Base-by-base conservation (phyloP, 1,140 invertebrate genomes). In the Microplitis mediator region DNA sequence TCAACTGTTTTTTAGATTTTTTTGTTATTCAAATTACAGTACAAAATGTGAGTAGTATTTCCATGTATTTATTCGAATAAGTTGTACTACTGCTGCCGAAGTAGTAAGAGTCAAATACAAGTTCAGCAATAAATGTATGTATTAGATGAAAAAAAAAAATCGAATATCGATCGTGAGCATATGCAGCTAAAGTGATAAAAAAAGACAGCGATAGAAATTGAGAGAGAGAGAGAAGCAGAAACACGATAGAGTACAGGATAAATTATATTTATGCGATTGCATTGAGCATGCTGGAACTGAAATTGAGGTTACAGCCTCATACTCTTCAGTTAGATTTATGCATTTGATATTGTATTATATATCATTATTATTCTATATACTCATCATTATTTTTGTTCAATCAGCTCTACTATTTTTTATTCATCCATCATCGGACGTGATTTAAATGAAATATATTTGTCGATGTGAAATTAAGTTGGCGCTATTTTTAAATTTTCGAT, bases 241-340 rank as follows among this genome's bases (percentile, higher is more conserved):
- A 62, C 67, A 63, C 13, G 54, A 35, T 62, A 68, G 45, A 71
- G 65, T 73, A 39, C 35, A 56, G 63, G 51, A 75, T 75, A 75
- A 75, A 75, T 75, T 73, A 68, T 73, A 73, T 75, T 75, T 75
- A 75, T 71, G 58, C 58, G 52, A 32, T 65, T 71, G 45, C 54
- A 69, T 74, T 58, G 56, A 60, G 11, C 56, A 34, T 74, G 13
- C 61, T 70, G 34, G 34, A 64, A 63, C 39, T 45, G 35, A 14
- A 36, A 70, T 65, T 4, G 16, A 54, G 54, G 13, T 60, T 50
- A 16, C 51, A 39, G 39, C 60, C 65, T 56, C 23, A 54, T 58
- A 31, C 32, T 31, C 11, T 45, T 64, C 23, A 34, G 51, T 67
- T 63, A 64, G 14, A 58, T 62, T 63, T 56, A 45, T 45, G 39